A percentile compares a stretch with the other conserved stretches of the same genome.
Conservation (phyloP, 2,113 vertebrate genomes). For the Entelurus aequoreus region DNA sequence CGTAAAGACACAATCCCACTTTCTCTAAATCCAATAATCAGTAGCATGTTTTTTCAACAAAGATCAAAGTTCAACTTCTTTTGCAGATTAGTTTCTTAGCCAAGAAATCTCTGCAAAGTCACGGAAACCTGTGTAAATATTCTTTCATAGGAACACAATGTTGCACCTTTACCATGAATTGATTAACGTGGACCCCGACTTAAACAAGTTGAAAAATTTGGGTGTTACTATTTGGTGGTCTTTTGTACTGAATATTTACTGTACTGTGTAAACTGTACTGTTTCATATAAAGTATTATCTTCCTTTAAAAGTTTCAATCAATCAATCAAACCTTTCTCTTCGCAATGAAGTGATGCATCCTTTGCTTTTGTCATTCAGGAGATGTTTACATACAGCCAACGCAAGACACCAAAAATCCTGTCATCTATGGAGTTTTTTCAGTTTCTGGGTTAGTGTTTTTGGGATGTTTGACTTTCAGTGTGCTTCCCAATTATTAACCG, state of each 20-base stretch:
- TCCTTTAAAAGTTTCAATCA: no score
- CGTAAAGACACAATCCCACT: constrained; percentile 4
- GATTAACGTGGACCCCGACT: no score
- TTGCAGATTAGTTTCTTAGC: constrained; percentile 9
- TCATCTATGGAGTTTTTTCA: constrained; percentile 92
- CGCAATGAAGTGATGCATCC: constrained; percentile 27
- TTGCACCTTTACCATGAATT: constrained; percentile 6
- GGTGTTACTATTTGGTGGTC: no score
- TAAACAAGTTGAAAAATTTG: no score
- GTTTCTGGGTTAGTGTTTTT: constrained; percentile 84
- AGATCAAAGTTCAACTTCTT: constrained; percentile 20
- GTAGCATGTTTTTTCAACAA: constrained; percentile 12
- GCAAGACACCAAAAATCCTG: constrained; percentile 91
- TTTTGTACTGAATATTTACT: no score
- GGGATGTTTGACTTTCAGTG: not conserved
- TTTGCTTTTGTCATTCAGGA: constrained; percentile 71
- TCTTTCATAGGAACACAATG: constrained; percentile 27
- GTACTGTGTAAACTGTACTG: no score
- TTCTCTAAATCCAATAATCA: constrained; percentile 12
- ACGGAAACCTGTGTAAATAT: constrained; percentile 50
- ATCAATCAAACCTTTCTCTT: constrained; percentile 5
- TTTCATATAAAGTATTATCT: no score
- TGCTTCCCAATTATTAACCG: not conserved
- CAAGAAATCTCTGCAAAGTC: constrained; percentile 20
- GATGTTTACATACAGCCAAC: constrained; percentile 96